phyloP scores from a whole-genome alignment of 2,888 invertebrate species.

The Eupeodes luniger region DNA sequence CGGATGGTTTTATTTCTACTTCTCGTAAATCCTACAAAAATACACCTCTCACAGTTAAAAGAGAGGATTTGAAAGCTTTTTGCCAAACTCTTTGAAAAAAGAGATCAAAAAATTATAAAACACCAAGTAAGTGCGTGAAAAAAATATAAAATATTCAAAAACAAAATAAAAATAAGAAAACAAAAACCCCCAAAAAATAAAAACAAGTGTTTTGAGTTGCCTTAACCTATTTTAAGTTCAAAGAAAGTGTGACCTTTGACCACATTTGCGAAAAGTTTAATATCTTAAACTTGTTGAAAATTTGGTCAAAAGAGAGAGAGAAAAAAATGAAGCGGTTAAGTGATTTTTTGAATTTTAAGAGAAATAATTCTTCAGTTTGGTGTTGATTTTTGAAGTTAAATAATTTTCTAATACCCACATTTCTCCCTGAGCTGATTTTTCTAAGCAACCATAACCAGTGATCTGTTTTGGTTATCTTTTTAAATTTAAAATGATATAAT shows the following conservation, averaged over 20 bases:
- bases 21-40: background rate
- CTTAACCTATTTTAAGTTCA: conserved; percentile 15
- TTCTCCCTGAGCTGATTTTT: background rate
- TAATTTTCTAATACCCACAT: background rate
- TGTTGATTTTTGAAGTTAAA: background rate
- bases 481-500: background rate
- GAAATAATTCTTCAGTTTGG: background rate
- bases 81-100: background rate
- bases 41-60: background rate
- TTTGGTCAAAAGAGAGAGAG: background rate
- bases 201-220: background rate
- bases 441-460: background rate
- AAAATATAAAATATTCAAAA: background rate
- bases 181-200: background rate
- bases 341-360: conserved; percentile 5
- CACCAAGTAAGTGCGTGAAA: conserved; percentile 25
- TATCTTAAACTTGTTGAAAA: background rate
- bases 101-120: background rate
- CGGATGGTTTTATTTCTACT: conserved; percentile 13
- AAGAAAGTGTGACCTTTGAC: conserved; percentile 23
- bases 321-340: background rate
- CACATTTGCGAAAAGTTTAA: background rate
- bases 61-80: background rate
- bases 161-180: background rate
- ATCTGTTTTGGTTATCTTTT: background rate